Evolutionary conservation across 2,888 invertebrate species (phyloP), one percentile per base, ranked within the genome.

Genomic region (Periphyllus acericola): DNA sequence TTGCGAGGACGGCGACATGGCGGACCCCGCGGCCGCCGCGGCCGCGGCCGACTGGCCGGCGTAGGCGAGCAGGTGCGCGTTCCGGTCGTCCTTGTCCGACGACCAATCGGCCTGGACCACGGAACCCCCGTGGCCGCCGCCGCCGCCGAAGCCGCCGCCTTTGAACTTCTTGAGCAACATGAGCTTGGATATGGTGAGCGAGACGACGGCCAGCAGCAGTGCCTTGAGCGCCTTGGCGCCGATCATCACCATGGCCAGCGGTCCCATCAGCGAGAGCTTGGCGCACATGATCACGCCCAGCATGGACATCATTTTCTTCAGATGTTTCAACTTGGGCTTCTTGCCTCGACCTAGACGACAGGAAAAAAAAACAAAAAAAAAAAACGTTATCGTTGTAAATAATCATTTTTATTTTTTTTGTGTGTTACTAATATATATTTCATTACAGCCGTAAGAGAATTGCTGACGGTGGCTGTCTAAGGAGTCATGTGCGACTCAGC

Each of bases 301-400:
- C 89, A 90, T 89, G 89, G 90, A 90, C 90, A 90, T 90, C 90
- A 90, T 89, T 86, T 90, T 90, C 89, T 90, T 90, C 90, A 90
- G 90, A 14, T 90, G 90, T 85, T 90, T 90, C 89, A 89, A 89
- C 74, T 90, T 90, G 34, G 89, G 76, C 40, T 89, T 89, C 75
- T 90, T 90, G 72, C 89, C 89, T 34, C 90, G 89, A 60, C 90
- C 90, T 90, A 88, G 29, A 83, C 86, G 14, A 14, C 0, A 14
- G 3, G 14, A 14, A 46, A 3, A 36, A 36, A 36, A 36, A 36
- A 36, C 6, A 11, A 46, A 46, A 60, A 86, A 32, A 71, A 79
- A 40, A 86, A 89, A 11, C n/a, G n/a, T n/a, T n/a, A n/a, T n/a
- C n/a, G n/a, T n/a, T n/a, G n/a, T n/a, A n/a, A n/a, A n/a, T n/a